These are phyloP conservation scores for Drosophila recens DNA, from an alignment of 2,888 invertebrate species.

Conservation along the genomic window DNA sequence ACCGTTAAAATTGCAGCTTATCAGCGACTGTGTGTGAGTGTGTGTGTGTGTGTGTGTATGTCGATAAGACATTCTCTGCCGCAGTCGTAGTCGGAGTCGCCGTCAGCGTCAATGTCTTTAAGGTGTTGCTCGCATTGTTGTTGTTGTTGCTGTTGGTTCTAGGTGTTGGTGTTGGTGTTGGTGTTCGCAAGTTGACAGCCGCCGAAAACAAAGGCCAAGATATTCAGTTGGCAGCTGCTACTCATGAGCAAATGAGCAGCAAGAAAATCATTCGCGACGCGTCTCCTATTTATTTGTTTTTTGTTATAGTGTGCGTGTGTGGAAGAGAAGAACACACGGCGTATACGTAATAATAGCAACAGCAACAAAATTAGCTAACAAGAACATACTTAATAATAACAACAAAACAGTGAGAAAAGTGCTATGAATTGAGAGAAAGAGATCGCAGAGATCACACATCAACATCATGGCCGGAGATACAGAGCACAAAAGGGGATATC, in stretches of 20 bases:
- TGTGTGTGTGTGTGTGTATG: conserved; percentile 5
- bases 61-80: conserved; percentile 34
- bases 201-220: conserved; percentile 56
- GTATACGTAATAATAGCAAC: conserved; percentile 17
- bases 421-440: conserved; percentile 39
- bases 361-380: conserved; percentile 4
- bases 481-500: conserved; percentile 69
- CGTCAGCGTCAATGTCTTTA: conserved; percentile 28
- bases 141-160: conserved; percentile 9
- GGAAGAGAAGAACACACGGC: conserved; percentile 5
- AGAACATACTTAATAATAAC: conserved; percentile 9
- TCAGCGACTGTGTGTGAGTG: conserved; percentile 21
- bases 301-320: background rate
- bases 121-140: conserved; percentile 40
- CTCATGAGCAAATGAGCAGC: conserved; percentile 42
- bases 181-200: conserved; percentile 52
- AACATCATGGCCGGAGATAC: conserved; percentile 63
- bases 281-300: conserved; percentile 1
- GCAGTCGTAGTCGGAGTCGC: conserved; percentile 2
- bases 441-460: background rate
- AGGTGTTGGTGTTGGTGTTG: conserved; percentile 37
- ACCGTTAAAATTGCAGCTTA: conserved; percentile 49
- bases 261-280: conserved; percentile 23
- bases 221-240: conserved; percentile 54
- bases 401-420: conserved; percentile 16